phyloP scores from a whole-genome alignment of 1,140 invertebrate genomes.

The Diabrotica virgifera region DNA sequence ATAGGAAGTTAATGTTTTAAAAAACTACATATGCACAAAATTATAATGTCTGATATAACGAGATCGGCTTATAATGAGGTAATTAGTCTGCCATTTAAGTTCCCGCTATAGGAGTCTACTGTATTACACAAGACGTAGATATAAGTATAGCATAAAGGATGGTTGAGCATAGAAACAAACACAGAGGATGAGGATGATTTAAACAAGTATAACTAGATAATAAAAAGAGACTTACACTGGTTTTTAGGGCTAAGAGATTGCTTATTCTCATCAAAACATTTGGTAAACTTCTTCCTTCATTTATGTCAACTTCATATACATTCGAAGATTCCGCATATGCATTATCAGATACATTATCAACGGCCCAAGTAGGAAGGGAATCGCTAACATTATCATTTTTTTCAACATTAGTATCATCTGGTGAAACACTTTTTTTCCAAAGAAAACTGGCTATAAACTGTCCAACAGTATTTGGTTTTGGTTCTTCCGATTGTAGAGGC shows the following conservation, averaged over 20 bases:
- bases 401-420: constrained; percentile 24
- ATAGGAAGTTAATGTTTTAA: too few species aligned
- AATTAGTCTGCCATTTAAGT: too few species aligned
- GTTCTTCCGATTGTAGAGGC: constrained; percentile 63
- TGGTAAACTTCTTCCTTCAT: constrained; percentile 69
- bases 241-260: constrained; percentile 71
- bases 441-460: constrained; percentile 62
- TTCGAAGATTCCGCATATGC: constrained; percentile 24
- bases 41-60: too few species aligned
- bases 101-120: too few species aligned
- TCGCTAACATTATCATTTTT: constrained; percentile 34
- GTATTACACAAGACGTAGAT: too few species aligned
- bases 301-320: constrained; percentile 47
- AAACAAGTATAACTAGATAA: background rate
- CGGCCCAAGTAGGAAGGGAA: constrained; percentile 37
- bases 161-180: too few species aligned
- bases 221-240: constrained; percentile 58
- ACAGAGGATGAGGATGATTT: too few species aligned
- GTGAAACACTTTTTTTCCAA: constrained; percentile 45
- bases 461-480: constrained; percentile 55
- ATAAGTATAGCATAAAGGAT: too few species aligned
- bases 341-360: constrained; percentile 27
- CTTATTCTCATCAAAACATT: constrained; percentile 79
- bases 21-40: too few species aligned
- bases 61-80: too few species aligned